Base-by-base conservation (phyloP, 2,113 vertebrate species). In the Pachycephala philippinensis region DNA sequence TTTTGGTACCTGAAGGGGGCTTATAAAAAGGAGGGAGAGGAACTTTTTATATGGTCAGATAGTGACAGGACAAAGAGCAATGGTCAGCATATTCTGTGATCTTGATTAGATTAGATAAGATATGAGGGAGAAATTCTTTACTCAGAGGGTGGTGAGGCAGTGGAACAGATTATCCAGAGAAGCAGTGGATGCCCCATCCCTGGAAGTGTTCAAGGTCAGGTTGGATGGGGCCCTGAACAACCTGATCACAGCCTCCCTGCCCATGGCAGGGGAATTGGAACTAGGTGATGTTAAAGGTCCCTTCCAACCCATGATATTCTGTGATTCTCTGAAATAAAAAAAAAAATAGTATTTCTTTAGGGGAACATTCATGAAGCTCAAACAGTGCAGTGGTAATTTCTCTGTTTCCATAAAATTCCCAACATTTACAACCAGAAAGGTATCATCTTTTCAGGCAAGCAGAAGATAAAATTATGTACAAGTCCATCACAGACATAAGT, bases 141-240 rank as follows among this genome's bases (percentile, higher is more conserved):
- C 23, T 75, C 13, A 40, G 16, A 37, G 15, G 10, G 42, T 21
- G n/a, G 23, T 45, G 52, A 52, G 15, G 19, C 10, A 45, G 16
- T 44, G 37, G 19, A 52, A n/a, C 7, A n/a, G 23, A 33, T n/a
- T 82, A n/a, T 9, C 23, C 35, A 1, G 0, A 44, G 44, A 57
- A 44, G 44, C 37, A 37, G 18, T 15, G 15, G 37, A 39, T 0
- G 0, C 13, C 19, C 4, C 18, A 57, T n/a, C 8, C 10, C 44
- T 66, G 23, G 27, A 59, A 81, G 7, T 24, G 23, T 53, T 68
- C 60, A 66, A 53, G 16, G 16, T 16, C 45, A 60, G 24, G 24
- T 37, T 64, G 31, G 22, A 81, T 59, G 59, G 7, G 6, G 9
- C 31, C 12, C 33, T 59, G 28, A 74, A 45, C 8, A 37, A 39